Evolutionary conservation across 2,113 vertebrate genomes (phyloP).

Genomic region (Raja brachyura): DNA sequence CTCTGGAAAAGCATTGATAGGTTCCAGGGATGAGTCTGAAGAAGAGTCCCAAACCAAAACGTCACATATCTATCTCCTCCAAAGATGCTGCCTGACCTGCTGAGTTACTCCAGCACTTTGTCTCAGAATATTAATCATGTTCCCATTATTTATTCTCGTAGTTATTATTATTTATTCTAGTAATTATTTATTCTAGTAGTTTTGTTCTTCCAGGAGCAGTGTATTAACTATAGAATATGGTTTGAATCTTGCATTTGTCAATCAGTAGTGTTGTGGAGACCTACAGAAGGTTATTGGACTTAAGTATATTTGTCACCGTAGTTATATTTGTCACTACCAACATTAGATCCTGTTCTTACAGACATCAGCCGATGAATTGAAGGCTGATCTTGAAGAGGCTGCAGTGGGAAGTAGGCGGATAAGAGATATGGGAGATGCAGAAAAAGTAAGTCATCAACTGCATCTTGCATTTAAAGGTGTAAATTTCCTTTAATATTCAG

Average conservation of each 20-base stretch:
- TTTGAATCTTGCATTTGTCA: neutral
- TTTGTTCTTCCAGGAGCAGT: neutral
- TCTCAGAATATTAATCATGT: neutral
- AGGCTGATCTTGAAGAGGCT: conserved; percentile 53
- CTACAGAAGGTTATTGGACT: neutral
- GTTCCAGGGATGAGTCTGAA: too few relatives aligned
- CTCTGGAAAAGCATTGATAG: too few relatives aligned
- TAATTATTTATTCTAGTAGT: too few relatives aligned
- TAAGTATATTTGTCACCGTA: neutral
- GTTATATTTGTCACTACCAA: neutral
- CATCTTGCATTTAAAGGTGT: neutral
- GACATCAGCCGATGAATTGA: conserved; percentile 56
- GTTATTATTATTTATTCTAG: too few relatives aligned
- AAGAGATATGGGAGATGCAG: conserved; percentile 51
- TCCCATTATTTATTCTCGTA: neutral
- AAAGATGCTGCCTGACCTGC: too few relatives aligned
- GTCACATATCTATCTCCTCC: too few relatives aligned
- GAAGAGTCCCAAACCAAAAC: too few relatives aligned
- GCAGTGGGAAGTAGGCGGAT: conserved; percentile 54
- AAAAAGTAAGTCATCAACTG: conserved; percentile 53
- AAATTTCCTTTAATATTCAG: too few relatives aligned
- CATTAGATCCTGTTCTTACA: conserved; percentile 64
- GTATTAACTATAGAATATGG: neutral
- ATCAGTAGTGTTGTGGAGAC: neutral
- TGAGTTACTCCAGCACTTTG: too few relatives aligned